Base-by-base conservation (phyloP, 1,140 invertebrate species). In the Bicyclus anynana region DNA sequence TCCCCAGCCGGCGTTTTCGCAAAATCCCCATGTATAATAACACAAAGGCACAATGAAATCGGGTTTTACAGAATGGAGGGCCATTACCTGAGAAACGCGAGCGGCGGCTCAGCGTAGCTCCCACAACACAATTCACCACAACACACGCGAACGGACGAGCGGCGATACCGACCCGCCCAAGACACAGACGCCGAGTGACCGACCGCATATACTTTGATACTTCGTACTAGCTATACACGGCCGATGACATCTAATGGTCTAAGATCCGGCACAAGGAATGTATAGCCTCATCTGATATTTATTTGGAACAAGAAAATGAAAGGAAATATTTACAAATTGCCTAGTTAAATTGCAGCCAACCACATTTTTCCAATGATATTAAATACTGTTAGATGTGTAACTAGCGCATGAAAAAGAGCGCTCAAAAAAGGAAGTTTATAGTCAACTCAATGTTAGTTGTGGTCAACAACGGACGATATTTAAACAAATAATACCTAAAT, bases 81-180 rank as follows among this genome's bases (percentile, higher is more conserved):
- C 33, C 23, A 33, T 73, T 87, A 87, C 84, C 82, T 85, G 84
- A 61, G 62, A 63, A 56, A 56, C 69, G 26, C 61, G 62, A 72
- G 67, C 44, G 62, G 53, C 27, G 72, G 72, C 64, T 77, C 68
- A 71, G 74, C 65, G 72, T 59, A 78, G 74, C 73, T 60, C 68
- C 72, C 73, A 80, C 81, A 72, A 79, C 80, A 87, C 84, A 72
- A 64, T 60, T 61, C 65, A 80, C 49, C 81, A 87, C 79, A 80
- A 82, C 84, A 87, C 84, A 78, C 84, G 73, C 82, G 80, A 79
- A 20, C 72, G 35, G 80, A 83, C 82, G 82, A 81, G 77, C 76
- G 80, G 84, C 70, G 52, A 69, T 68, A 87, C 82, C 80, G 75
- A 69, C 77, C 66, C 84, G 84, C 67, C 84, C 74, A 66, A 77